Conservation (phyloP, 2,797 vertebrate species). For the Schizopygopsis malacanthus region DNA sequence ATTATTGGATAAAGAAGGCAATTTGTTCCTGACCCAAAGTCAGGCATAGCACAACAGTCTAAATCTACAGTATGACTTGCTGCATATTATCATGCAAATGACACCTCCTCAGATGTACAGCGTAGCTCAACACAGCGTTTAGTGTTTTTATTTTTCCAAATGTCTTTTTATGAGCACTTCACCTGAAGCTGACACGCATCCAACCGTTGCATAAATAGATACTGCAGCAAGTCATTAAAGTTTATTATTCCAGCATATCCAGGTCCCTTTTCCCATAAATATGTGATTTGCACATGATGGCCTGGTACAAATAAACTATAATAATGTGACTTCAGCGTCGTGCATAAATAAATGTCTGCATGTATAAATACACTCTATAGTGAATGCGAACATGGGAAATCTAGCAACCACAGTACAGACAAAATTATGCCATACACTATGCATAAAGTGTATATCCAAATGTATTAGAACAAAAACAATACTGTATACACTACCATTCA, state of each 20-base stretch:
- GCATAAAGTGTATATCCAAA: too few species aligned
- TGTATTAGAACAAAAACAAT: background rate
- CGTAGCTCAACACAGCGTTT: slow-evolving; percentile 12
- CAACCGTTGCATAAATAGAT: background rate
- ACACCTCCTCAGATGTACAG: slow-evolving; percentile 6
- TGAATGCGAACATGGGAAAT: background rate
- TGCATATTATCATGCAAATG: slow-evolving; percentile 57
- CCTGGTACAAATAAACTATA: slow-evolving; percentile 16
- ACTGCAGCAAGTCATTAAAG: slow-evolving; percentile 21
- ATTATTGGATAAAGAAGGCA: slow-evolving; percentile 59
- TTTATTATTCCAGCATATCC: slow-evolving; percentile 25
- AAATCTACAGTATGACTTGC: slow-evolving; percentile 53
- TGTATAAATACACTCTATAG: background rate
- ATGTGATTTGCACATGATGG: background rate
- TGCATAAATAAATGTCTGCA: background rate
- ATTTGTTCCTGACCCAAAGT: slow-evolving; percentile 60
- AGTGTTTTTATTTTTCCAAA: background rate
- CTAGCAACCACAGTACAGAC: background rate
- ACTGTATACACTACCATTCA: too few species aligned
- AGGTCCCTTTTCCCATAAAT: background rate
- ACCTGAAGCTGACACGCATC: background rate
- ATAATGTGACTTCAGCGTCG: slow-evolving; percentile 7
- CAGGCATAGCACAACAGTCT: slow-evolving; percentile 43
- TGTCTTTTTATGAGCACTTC: slow-evolving; percentile 19
- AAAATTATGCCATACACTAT: background rate